phyloP scores from a whole-genome alignment of 1,140 invertebrate species.

The Drosophila pectinifera region DNA sequence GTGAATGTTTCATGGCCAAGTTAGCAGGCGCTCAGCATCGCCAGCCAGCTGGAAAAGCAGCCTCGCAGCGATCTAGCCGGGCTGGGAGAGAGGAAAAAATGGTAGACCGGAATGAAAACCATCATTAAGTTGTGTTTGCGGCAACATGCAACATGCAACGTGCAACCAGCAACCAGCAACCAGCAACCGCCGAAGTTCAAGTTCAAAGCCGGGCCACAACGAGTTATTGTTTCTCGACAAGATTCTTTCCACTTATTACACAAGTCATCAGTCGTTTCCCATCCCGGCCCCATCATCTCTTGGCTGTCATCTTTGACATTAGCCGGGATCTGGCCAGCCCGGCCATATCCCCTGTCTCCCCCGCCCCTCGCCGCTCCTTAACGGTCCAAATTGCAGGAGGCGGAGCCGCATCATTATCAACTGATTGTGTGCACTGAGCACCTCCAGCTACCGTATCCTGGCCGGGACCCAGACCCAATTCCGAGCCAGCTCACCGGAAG shows the following conservation, averaged over 20 bases:
- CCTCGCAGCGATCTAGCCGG: slow-evolving; percentile 57
- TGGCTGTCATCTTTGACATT: slow-evolving; percentile 81
- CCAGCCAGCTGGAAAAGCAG: slow-evolving; percentile 33
- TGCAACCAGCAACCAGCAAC: slow-evolving; percentile 58
- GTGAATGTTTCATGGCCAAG: slow-evolving; percentile 82
- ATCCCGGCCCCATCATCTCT: slow-evolving; percentile 46
- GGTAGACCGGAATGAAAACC: slow-evolving; percentile 54
- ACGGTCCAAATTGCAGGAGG: slow-evolving; percentile 61
- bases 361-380: slow-evolving; percentile 38
- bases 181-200: slow-evolving; percentile 59
- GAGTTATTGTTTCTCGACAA: slow-evolving; percentile 81
- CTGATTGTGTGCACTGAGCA: slow-evolving; percentile 55
- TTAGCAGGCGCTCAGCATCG: slow-evolving; percentile 74
- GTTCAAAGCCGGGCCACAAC: slow-evolving; percentile 68
- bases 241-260: slow-evolving; percentile 83
- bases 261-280: slow-evolving; percentile 72
- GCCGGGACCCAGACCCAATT: slow-evolving; percentile 32
- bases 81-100: slow-evolving; percentile 34
- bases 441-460: slow-evolving; percentile 68
- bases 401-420: slow-evolving; percentile 77
- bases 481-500: slow-evolving; percentile 54
- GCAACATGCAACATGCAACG: slow-evolving; percentile 72
- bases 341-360: too few relatives aligned
- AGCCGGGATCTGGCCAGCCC: slow-evolving; percentile 63
- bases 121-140: slow-evolving; percentile 69